A percentile compares a stretch with the other conserved stretches of the same genome.
These are phyloP conservation scores for Plectrocnemia conspersa DNA, from an alignment of 1,140 invertebrate species.

Conservation along the genomic window DNA sequence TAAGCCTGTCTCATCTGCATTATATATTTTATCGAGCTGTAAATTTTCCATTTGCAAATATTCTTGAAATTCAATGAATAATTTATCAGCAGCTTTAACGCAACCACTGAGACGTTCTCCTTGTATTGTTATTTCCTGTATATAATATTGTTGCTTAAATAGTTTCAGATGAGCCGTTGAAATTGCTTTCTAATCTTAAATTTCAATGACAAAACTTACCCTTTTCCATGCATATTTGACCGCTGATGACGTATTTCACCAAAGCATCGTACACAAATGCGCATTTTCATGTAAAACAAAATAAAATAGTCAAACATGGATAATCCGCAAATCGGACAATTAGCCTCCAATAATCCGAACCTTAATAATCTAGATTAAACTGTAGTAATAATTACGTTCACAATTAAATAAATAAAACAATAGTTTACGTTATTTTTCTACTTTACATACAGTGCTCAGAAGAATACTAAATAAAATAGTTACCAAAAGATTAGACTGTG, in stretches of 20 bases:
- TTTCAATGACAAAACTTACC: constrained; percentile 6
- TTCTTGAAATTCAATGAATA: constrained; percentile 24
- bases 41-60: constrained; percentile 28
- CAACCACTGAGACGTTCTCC: not conserved
- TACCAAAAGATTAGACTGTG: no score
- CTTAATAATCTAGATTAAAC: no score
- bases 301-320: constrained; percentile 7
- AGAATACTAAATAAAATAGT: no score
- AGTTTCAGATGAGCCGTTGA: constrained; percentile 11
- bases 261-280: not conserved
- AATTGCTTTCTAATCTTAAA: constrained; percentile 7
- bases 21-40: constrained; percentile 41
- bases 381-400: no score
- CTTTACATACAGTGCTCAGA: no score
- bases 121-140: constrained; percentile 10
- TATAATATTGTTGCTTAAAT: constrained; percentile 26
- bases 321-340: constrained; percentile 12
- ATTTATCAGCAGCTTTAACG: not conserved
- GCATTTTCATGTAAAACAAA: not conserved
- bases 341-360: no score
- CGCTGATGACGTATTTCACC: not conserved
- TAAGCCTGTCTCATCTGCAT: constrained; percentile 39
- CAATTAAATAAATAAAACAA: no score
- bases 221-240: constrained; percentile 12
- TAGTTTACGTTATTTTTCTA: no score